A percentile compares a stretch with the other conserved stretches of the same genome.
Evolutionary conservation across 2,113 vertebrate genomes (phyloP).

Genomic region (Hypomesus transpacificus): DNA sequence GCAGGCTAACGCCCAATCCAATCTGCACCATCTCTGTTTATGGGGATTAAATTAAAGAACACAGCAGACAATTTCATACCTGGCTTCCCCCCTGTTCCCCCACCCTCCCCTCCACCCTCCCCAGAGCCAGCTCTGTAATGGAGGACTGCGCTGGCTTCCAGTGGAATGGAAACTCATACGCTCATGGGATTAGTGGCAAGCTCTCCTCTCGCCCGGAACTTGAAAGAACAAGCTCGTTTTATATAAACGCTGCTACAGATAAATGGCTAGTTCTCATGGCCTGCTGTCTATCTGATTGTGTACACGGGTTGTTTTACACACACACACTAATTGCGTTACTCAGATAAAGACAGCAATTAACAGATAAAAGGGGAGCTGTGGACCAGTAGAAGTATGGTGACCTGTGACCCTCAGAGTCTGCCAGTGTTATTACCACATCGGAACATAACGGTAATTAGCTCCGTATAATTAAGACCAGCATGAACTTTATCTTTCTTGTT

Average conservation of each 20-base stretch:
- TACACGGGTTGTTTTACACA: constrained; percentile 23
- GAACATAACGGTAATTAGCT: background rate
- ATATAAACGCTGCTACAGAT: constrained; percentile 22
- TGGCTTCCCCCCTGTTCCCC: constrained; percentile 45
- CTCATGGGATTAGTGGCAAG: constrained; percentile 41
- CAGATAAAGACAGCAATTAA: constrained; percentile 55
- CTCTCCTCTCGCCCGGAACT: constrained; percentile 4
- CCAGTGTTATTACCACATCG: background rate
- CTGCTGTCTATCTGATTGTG: constrained; percentile 26
- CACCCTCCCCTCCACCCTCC: background rate
- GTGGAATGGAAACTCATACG: constrained; percentile 33
- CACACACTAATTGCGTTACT: constrained; percentile 20
- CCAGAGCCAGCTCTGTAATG: too few relatives aligned
- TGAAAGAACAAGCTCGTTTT: constrained; percentile 29
- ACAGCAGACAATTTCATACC: constrained; percentile 74
- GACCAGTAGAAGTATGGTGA: background rate
- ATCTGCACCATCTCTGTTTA: constrained; percentile 59
- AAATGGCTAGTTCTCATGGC: background rate
- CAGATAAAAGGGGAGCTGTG: constrained; percentile 30
- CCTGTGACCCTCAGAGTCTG: background rate
- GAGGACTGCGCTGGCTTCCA: constrained; percentile 7
- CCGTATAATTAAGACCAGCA: background rate
- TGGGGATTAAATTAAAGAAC: constrained; percentile 71
- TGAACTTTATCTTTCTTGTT: background rate
- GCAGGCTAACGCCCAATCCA: constrained; percentile 38